These are phyloP conservation scores for Ibycter americanus DNA, from an alignment of 2,797 vertebrate species.

Conservation along the genomic window DNA sequence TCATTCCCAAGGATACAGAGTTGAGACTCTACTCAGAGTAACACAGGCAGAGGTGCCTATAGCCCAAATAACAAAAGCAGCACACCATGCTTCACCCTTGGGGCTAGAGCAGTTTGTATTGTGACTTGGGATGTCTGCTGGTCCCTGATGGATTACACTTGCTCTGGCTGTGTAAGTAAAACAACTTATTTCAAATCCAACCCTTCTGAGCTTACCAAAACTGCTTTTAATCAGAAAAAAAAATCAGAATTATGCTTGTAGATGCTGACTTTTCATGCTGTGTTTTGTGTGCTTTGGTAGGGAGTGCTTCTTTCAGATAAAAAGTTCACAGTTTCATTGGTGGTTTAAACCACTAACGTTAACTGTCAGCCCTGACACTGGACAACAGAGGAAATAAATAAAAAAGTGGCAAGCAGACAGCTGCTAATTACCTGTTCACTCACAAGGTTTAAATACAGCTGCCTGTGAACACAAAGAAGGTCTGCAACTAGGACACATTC, in stretches of 20 bases:
- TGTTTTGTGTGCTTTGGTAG: fast-evolving
- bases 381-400: background rate
- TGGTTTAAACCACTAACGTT: background rate
- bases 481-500: constrained; percentile 9
- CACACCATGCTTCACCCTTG: background rate
- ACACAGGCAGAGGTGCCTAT: background rate
- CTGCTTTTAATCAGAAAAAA: background rate
- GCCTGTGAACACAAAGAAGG: background rate
- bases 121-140: background rate
- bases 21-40: background rate
- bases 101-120: background rate
- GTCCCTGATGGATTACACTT: background rate
- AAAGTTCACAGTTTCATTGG: background rate
- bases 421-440: constrained; percentile 22
- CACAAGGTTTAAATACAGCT: constrained; percentile 16
- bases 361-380: background rate
- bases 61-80: background rate
- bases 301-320: background rate
- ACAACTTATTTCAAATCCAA: background rate
- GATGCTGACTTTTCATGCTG: background rate
- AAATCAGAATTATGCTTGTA: background rate
- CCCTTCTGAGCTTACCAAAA: background rate
- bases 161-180: background rate
- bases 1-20: background rate
- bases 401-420: background rate